Evolutionary conservation across 2,113 vertebrate species (phyloP).

Genomic region (Poeciliopsis retropinna): DNA sequence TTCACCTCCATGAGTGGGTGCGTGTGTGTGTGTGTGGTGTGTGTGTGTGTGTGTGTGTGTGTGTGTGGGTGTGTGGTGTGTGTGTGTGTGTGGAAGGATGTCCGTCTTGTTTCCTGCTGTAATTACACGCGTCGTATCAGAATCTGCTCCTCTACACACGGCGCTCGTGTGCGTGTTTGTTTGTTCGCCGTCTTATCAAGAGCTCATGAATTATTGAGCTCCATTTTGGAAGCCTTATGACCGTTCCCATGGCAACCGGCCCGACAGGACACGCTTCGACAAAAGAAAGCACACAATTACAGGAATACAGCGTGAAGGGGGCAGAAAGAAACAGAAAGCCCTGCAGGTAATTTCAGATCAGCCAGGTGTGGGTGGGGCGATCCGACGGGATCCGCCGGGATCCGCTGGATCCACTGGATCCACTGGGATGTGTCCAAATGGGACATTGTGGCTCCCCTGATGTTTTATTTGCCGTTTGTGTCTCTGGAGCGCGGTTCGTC

Average conservation of each 20-base stretch:
- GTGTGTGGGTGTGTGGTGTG: background rate
- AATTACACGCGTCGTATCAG: slow-evolving; percentile 27
- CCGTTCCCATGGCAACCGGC: slow-evolving; percentile 63
- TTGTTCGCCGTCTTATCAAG: slow-evolving; percentile 45
- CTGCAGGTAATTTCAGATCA: background rate
- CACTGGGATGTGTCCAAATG: slow-evolving; percentile 9
- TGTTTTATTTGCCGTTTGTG: slow-evolving; percentile 40
- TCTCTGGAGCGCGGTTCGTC: background rate
- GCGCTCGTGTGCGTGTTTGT: background rate
- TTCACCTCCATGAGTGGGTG: background rate
- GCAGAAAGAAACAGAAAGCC: slow-evolving; percentile 27
- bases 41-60: background rate
- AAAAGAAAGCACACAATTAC: slow-evolving; percentile 23
- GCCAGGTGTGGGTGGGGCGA: background rate
- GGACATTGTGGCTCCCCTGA: slow-evolving; percentile 28
- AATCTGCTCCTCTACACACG: background rate
- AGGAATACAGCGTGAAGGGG: slow-evolving; percentile 16
- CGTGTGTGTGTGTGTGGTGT: slow-evolving; percentile 7
- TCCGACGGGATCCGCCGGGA: slow-evolving; percentile 8
- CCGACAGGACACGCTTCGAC: slow-evolving; percentile 23
- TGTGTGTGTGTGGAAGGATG: background rate
- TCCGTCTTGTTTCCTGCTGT: slow-evolving; percentile 16
- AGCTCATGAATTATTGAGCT: slow-evolving; percentile 68
- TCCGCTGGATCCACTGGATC: slow-evolving; percentile 6
- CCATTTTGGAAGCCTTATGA: slow-evolving; percentile 64